Conservation (phyloP, 2,797 vertebrate species). For the Sebastes vulpes region DNA sequence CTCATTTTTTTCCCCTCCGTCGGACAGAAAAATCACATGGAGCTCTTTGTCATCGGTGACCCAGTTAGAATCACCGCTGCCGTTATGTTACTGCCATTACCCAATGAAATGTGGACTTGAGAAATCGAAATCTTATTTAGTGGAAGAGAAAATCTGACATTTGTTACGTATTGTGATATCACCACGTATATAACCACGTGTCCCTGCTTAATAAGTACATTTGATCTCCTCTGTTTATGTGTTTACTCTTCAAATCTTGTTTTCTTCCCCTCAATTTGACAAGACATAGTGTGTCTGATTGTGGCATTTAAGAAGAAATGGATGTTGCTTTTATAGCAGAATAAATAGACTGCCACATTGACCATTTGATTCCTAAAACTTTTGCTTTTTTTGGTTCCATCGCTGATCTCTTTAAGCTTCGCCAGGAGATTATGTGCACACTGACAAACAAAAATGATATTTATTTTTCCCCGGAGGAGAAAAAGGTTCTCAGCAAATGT, state of each 20-base stretch:
- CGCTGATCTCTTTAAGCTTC: background rate
- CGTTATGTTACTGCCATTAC: constrained; percentile 10
- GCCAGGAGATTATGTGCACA: background rate
- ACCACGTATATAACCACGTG: background rate
- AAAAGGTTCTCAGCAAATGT: too few species aligned
- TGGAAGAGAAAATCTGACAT: background rate
- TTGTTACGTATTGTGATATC: background rate
- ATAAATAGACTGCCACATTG: background rate
- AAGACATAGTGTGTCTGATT: background rate
- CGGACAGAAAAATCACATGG: constrained; percentile 16
- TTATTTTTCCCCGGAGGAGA: too few species aligned
- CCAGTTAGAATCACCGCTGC: constrained; percentile 17
- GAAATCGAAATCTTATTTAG: constrained; percentile 21
- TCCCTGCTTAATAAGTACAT: background rate
- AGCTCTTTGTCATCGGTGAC: constrained; percentile 41
- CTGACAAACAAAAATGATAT: too few species aligned
- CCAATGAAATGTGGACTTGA: constrained; percentile 2
- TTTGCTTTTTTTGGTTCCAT: background rate
- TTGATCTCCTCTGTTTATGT: background rate
- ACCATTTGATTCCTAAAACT: background rate
- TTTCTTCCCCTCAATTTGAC: background rate
- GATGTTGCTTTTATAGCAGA: background rate
- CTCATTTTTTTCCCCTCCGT: constrained; percentile 9
- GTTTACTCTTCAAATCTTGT: background rate
- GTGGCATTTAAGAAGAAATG: background rate